Evolutionary conservation across 1,140 invertebrate species (phyloP).

Genomic region (Rhynchophorus ferrugineus): DNA sequence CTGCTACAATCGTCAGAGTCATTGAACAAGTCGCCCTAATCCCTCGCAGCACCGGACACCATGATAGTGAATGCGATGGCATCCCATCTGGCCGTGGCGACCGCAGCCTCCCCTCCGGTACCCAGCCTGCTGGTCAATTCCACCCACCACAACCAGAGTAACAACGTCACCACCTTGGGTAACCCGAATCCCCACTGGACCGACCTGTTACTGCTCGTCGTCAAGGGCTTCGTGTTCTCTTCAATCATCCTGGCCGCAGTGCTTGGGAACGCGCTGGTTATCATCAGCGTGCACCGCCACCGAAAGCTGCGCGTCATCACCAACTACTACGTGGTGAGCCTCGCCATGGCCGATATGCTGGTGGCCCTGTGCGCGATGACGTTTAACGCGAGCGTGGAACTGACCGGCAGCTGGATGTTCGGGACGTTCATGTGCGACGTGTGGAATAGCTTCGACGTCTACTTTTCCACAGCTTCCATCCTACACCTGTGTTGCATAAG

Average conservation of each 20-base stretch:
- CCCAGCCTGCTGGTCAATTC: conserved; percentile 28
- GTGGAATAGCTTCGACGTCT: conserved; percentile 91
- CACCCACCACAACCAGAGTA: conserved; percentile 30
- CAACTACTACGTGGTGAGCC: conserved; percentile 91
- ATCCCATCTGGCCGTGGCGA: conserved; percentile 36
- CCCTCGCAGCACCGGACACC: no score
- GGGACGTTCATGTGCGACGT: conserved; percentile 85
- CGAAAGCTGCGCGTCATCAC: conserved; percentile 76
- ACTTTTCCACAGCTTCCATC: conserved; percentile 91
- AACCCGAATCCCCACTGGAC: conserved; percentile 42
- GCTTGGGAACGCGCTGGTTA: conserved; percentile 79
- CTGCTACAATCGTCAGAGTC: no score
- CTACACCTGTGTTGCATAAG: conserved; percentile 92
- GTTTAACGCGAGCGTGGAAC: conserved; percentile 85
- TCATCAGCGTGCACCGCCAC: conserved; percentile 67
- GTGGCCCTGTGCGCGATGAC: conserved; percentile 91
- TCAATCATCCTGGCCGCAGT: conserved; percentile 80
- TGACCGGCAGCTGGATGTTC: conserved; percentile 80
- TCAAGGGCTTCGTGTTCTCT: conserved; percentile 69
- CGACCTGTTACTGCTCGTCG: conserved; percentile 49
- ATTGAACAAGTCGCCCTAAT: no score
- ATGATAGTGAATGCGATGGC: conserved; percentile 42
- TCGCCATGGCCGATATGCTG: conserved; percentile 85
- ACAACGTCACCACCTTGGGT: conserved; percentile 35
- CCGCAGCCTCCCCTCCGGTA: conserved; percentile 26